These are phyloP conservation scores for Regulus satrapa DNA, from an alignment of 2,113 vertebrate genomes.

Conservation along the genomic window DNA sequence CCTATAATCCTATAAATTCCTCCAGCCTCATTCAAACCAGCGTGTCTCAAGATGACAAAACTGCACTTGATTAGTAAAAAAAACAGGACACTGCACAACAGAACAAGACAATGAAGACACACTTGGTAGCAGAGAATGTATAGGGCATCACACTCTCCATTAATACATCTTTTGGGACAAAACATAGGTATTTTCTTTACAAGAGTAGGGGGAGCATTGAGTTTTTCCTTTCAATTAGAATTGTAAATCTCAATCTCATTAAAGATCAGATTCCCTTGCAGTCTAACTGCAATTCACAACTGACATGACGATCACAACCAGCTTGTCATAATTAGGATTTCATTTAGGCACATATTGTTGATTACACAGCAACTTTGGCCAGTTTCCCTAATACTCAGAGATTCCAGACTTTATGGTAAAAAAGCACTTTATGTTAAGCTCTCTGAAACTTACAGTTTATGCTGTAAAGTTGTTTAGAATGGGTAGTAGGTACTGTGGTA, in stretches of 20 bases:
- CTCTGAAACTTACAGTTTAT: not conserved
- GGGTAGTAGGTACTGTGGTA: not conserved
- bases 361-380: not conserved
- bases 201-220: fast-evolving
- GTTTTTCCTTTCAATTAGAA: not conserved
- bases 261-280: not conserved
- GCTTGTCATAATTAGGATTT: not conserved
- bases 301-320: not conserved
- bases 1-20: not conserved
- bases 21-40: not conserved
- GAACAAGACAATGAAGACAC: not conserved
- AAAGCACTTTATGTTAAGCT: not conserved
- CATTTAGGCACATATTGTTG: not conserved
- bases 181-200: not conserved
- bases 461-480: not conserved
- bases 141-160: not conserved
- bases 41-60: not conserved
- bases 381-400: not conserved
- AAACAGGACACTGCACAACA: not conserved
- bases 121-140: not conserved
- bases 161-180: not conserved
- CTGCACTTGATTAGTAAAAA: not conserved
- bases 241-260: not conserved
- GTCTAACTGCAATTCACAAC: not conserved
- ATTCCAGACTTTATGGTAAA: not conserved